Conservation (phyloP, 2,888 invertebrate genomes). For the Graphium colonna region DNA sequence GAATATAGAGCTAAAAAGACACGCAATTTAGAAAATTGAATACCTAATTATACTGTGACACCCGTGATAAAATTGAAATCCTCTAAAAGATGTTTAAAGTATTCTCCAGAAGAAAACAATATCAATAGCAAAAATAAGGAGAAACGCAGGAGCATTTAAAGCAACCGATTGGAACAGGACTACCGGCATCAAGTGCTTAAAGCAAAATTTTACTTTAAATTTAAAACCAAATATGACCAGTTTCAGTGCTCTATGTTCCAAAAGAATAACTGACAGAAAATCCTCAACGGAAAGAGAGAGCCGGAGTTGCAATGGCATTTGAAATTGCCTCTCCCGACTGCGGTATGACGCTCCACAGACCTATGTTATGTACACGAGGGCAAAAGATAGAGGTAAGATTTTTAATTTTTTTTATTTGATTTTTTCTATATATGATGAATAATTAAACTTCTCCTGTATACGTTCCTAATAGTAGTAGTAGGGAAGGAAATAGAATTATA, state of each 20-base stretch:
- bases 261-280: conserved; percentile 91
- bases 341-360: conserved; percentile 83
- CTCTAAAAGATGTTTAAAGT: conserved; percentile 79
- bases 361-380: conserved; percentile 94
- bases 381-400: conserved; percentile 86
- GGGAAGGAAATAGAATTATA: no score
- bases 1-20: conserved; percentile 71
- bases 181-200: conserved; percentile 61
- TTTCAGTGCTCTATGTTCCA: conserved; percentile 81
- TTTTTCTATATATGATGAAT: no score
- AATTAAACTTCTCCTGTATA: no score
- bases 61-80: conserved; percentile 72
- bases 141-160: conserved; percentile 75
- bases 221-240: conserved; percentile 74
- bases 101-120: conserved; percentile 77
- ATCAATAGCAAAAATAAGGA: conserved; percentile 76
- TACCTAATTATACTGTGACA: conserved; percentile 56
- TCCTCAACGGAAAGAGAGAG: conserved; percentile 87
- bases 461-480: no score
- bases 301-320: conserved; percentile 91
- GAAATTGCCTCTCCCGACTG: conserved; percentile 81
- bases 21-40: conserved; percentile 72
- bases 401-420: no score
- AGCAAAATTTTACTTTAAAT: conserved; percentile 83
- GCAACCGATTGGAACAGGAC: conserved; percentile 62